Base-by-base conservation (phyloP, 2,113 vertebrate genomes). In the Barbus barbus region DNA sequence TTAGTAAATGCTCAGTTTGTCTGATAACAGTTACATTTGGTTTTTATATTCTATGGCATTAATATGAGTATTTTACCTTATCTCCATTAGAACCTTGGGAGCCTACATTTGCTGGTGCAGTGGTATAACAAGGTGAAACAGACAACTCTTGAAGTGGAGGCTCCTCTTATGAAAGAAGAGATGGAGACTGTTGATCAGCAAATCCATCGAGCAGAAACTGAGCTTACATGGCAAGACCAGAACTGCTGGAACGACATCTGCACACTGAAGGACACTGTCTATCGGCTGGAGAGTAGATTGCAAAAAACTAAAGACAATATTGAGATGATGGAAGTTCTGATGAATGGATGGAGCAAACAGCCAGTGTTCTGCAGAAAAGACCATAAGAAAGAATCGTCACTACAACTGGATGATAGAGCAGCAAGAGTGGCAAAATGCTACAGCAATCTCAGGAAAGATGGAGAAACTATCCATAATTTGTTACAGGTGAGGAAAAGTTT, bases 111-210 rank as follows among this genome's bases (percentile, higher is more conserved):
- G 0, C n/a, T 95, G 0, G 92, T 91, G 31, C 92, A 93, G 56
- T 93, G 93, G 75, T 96, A 96, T 88, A 96, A 95, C 86, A 93
- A 91, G 41, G 77, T 96, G 41, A 96, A 93, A 63, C 92, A 92
- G 86, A 94, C 92, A 0, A 86, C 94, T 38, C 87, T 96, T 36
- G 93, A 94, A 81, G 93, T 94, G 14, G 95, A 96, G 78, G 91
- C 94, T 69, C 92, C 94, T 9, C 91, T 96, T 65, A 90, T 94
- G 61, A 90, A 90, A 85, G 88, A 83, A 0, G 90, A 96, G 79
- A 87, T 96, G 87, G 86, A 69, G 20, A 74, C 79, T 7, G 16
- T 94, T 75, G 93, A 96, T 61, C 76, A 89, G 77, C 91, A 92
- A 12, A 86, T 97, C 8, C 84, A 69, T 65, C 91, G 87, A 73